Evolutionary conservation across 2,888 invertebrate species (phyloP).

Genomic region (Sturmia bella): DNA sequence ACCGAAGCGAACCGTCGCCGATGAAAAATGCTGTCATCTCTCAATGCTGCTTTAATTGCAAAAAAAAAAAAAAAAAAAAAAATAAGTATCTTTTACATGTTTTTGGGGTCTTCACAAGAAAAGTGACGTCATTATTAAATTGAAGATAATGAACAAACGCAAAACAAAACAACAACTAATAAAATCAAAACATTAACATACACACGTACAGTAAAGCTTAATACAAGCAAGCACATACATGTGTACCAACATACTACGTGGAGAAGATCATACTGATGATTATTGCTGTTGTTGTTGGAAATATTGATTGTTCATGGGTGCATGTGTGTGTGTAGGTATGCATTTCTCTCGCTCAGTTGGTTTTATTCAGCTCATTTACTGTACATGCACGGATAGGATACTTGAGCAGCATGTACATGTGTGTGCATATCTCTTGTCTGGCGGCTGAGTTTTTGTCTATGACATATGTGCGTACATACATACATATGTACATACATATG

Average conservation of each 20-base stretch:
- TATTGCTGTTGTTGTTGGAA: conserved; percentile 25
- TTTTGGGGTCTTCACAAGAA: conserved; percentile 11
- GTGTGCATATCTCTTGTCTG: conserved; percentile 6
- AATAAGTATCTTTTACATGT: neutral
- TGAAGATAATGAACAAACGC: conserved; percentile 32
- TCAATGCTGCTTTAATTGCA: conserved; percentile 13
- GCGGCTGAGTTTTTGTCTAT: conserved; percentile 16
- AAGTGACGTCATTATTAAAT: conserved; percentile 60
- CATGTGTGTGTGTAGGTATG: too few species aligned
- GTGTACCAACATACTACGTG: neutral
- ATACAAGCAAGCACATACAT: neutral
- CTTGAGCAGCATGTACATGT: neutral
- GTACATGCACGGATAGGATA: neutral
- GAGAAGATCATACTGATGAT: conserved; percentile 9
- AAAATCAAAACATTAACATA: conserved; percentile 28
- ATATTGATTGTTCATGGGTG: conserved; percentile 31
- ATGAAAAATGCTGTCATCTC: conserved; percentile 55
- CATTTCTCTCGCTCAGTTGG: neutral
- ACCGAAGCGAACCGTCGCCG: conserved; percentile 10
- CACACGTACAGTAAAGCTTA: too few species aligned
- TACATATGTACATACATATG: too few species aligned
- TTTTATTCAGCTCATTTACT: neutral
- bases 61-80: neutral
- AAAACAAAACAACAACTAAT: conserved; percentile 12
- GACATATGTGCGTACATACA: neutral